Evolutionary conservation across 2,797 vertebrate genomes (phyloP).

Genomic region (Sylvilagus floridanus): DNA sequence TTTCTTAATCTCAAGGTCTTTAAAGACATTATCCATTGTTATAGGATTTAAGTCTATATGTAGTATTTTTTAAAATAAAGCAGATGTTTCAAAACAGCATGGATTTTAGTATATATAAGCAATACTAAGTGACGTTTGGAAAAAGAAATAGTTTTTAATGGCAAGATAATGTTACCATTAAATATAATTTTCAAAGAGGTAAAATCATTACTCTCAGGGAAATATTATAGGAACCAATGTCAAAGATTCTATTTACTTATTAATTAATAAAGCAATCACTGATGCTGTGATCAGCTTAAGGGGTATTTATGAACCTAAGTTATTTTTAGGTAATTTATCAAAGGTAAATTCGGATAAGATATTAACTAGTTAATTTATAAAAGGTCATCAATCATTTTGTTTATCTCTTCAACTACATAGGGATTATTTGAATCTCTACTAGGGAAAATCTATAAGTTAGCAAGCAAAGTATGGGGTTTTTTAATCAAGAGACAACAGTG

Average conservation of each 20-base stretch:
- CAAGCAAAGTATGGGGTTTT: background rate
- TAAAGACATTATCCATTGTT: constrained; percentile 5
- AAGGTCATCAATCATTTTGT: background rate
- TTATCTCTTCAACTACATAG: background rate
- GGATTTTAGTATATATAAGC: background rate
- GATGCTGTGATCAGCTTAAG: background rate
- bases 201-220: constrained; percentile 6
- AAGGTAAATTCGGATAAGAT: background rate
- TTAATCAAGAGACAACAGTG: background rate
- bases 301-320: background rate
- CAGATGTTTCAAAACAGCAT: background rate
- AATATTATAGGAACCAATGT: background rate
- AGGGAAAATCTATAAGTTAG: background rate
- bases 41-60: background rate
- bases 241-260: background rate
- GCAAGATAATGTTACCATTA: background rate
- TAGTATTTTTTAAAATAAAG: background rate
- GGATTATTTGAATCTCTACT: background rate
- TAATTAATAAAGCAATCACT: background rate
- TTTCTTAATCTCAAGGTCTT: background rate
- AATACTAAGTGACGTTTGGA: constrained; percentile 42
- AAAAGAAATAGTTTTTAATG: constrained; percentile 32
- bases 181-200: constrained; percentile 18
- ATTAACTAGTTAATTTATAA: constrained; percentile 45
- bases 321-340: constrained; percentile 44